Evolutionary conservation across 2,888 invertebrate species (phyloP).

Genomic region (Ormyrus nitidulus): DNA sequence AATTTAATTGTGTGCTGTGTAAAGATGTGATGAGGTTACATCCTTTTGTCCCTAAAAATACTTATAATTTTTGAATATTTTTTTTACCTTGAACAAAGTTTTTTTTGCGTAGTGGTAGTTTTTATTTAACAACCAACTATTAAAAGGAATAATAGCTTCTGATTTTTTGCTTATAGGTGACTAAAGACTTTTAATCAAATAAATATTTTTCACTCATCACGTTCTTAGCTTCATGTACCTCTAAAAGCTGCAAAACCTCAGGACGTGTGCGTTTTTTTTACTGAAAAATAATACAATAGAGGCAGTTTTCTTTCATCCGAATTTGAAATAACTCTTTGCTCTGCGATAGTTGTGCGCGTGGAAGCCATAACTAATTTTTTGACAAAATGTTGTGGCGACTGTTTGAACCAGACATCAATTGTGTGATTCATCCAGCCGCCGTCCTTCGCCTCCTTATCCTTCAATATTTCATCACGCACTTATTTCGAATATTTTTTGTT

Average conservation of each 20-base stretch:
- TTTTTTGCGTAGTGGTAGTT: neutral
- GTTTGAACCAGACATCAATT: slow-evolving; percentile 66
- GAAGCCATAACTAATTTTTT: slow-evolving; percentile 69
- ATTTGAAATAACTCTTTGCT: slow-evolving; percentile 75
- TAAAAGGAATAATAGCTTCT: neutral
- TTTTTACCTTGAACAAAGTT: neutral
- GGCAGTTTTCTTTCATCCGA: slow-evolving; percentile 32
- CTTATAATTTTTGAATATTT: neutral
- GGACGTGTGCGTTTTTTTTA: slow-evolving; percentile 27
- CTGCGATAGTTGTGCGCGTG: slow-evolving; percentile 75
- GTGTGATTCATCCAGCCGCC: slow-evolving; percentile 69
- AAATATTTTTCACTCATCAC: slow-evolving; percentile 24
- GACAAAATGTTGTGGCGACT: slow-evolving; percentile 58
- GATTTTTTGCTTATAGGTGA: neutral
- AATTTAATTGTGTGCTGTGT: slow-evolving; percentile 46
- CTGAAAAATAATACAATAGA: slow-evolving; percentile 39
- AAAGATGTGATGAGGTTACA: slow-evolving; percentile 39
- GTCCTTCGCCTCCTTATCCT: slow-evolving; percentile 46
- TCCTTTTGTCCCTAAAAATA: neutral
- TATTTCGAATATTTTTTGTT: slow-evolving; percentile 25
- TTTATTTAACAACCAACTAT: neutral
- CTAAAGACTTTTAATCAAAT: neutral
- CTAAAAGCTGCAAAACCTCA: slow-evolving; percentile 32
- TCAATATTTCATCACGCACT: slow-evolving; percentile 44
- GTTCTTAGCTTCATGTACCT: slow-evolving; percentile 45